These are phyloP conservation scores for Brenthis hecate DNA, from an alignment of 2,888 invertebrate species.

Conservation along the genomic window DNA sequence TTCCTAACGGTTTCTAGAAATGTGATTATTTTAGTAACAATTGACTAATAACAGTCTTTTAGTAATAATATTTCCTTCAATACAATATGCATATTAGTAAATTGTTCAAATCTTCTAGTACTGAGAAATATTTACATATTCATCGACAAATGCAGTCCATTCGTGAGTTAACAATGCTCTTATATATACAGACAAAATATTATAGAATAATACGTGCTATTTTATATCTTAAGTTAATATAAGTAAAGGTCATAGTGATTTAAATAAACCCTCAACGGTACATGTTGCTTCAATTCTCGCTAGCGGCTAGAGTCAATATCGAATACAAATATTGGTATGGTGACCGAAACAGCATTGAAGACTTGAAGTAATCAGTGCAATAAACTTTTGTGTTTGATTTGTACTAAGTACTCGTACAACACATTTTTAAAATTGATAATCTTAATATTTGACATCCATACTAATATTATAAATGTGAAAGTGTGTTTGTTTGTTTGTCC, in stretches of 20 bases:
- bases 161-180: conserved; percentile 10
- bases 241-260: conserved; percentile 7
- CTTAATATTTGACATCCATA: no score
- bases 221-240: not conserved
- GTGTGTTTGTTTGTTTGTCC: no score
- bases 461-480: no score
- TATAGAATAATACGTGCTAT: not conserved
- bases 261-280: conserved; percentile 13
- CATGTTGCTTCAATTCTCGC: conserved; percentile 18
- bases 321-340: conserved; percentile 60
- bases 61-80: no score
- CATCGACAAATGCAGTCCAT: conserved; percentile 15
- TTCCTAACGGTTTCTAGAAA: no score
- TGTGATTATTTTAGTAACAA: no score
- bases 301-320: conserved; percentile 54
- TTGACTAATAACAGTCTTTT: no score
- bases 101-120: not conserved
- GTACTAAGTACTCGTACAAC: not conserved
- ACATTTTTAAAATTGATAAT: not conserved
- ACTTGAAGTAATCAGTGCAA: conserved; percentile 49
- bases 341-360: conserved; percentile 39
- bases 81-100: no score
- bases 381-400: conserved; percentile 52
- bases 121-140: conserved; percentile 18
- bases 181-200: conserved; percentile 10